Conservation (phyloP, 1,140 invertebrate genomes). For the Meloidogyne chitwoodi region DNA sequence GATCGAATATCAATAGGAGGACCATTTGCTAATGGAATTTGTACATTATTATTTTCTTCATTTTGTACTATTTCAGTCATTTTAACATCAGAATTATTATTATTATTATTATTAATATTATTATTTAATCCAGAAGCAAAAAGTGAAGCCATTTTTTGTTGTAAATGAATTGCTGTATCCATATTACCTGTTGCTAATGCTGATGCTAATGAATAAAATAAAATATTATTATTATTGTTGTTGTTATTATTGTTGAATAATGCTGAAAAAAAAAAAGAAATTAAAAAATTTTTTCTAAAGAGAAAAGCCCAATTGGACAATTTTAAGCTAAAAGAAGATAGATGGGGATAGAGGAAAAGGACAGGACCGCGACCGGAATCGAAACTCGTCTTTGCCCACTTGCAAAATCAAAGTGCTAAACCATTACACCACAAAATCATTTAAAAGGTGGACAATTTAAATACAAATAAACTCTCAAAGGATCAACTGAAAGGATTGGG, state of each 20-base stretch:
- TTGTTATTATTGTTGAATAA: background rate
- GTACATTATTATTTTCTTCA: background rate
- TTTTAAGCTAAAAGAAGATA: too few species aligned
- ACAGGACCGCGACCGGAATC: too few species aligned
- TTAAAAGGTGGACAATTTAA: too few species aligned
- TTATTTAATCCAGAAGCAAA: background rate
- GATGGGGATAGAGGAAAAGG: too few species aligned
- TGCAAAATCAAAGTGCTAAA: too few species aligned
- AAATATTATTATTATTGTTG: background rate
- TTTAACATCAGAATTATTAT: background rate
- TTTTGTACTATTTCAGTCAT: background rate
- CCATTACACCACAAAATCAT: too few species aligned
- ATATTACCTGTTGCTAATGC: background rate
- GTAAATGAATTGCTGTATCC: constrained; percentile 2
- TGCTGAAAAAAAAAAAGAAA: background rate
- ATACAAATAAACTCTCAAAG: too few species aligned
- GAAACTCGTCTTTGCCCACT: too few species aligned
- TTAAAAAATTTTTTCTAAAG: background rate
- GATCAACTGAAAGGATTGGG: too few species aligned
- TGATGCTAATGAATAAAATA: background rate
- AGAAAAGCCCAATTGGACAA: too few species aligned
- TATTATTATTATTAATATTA: background rate
- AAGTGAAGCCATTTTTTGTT: background rate
- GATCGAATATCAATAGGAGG: constrained; percentile 42
- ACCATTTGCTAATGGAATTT: constrained; percentile 31